Percentiles rank a stretch among this genome's conserved stretches.
phyloP scores from a whole-genome alignment of 1,140 invertebrate genomes.

The Hyles vespertilio region DNA sequence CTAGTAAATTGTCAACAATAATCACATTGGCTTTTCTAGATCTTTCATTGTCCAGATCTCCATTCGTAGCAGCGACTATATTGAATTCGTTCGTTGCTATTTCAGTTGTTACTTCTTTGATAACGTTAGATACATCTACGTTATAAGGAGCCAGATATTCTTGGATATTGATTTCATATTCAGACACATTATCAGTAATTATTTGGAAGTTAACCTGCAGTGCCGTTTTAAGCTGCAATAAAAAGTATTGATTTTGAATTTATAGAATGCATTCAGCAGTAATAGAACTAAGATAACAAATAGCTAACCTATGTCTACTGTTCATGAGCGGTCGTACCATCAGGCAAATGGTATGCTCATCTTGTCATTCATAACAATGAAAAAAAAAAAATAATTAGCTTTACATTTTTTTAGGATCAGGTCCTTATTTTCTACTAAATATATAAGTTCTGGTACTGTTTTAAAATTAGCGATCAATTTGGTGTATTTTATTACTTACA shows the following conservation, averaged over 20 bases:
- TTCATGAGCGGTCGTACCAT: too few species aligned
- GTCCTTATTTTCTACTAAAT: too few species aligned
- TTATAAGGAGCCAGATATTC: constrained; percentile 14
- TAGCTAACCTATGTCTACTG: too few species aligned
- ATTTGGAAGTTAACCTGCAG: constrained; percentile 27
- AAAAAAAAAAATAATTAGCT: too few species aligned
- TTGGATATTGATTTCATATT: constrained; percentile 14
- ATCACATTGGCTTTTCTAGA: constrained; percentile 15
- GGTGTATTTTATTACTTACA: constrained; percentile 10
- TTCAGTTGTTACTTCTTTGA: constrained; percentile 11
- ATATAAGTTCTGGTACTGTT: too few species aligned
- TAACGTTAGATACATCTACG: constrained; percentile 5
- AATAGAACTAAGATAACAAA: too few species aligned
- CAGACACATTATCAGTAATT: constrained; percentile 18
- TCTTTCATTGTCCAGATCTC: constrained; percentile 10
- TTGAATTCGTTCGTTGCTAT: constrained; percentile 9
- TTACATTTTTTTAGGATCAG: too few species aligned
- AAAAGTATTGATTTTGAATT: too few species aligned
- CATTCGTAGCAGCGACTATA: constrained; percentile 14
- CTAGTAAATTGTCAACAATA: constrained; percentile 14
- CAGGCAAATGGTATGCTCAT: too few species aligned
- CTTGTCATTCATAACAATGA: too few species aligned
- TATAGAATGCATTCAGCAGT: too few species aligned
- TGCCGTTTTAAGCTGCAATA: constrained; percentile 23
- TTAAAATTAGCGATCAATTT: too few species aligned